Evolutionary conservation across 2,113 vertebrate genomes (phyloP).

Genomic region (Prochilodus magdalenae): DNA sequence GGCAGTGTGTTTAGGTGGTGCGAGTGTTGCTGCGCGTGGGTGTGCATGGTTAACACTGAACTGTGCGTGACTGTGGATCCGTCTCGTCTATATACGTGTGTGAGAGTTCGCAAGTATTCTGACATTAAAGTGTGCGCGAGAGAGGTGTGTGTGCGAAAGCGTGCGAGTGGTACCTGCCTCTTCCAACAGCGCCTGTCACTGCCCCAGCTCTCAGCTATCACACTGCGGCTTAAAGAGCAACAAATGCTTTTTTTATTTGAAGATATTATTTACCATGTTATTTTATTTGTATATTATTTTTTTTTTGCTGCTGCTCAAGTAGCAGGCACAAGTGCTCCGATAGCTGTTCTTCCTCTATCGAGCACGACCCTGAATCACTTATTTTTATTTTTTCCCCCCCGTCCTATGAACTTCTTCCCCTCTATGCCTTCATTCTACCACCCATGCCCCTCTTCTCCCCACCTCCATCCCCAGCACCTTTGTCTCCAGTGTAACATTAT

Average conservation of each 20-base stretch:
- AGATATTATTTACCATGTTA: conserved; percentile 49
- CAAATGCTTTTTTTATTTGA: conserved; percentile 43
- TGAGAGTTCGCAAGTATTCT: not conserved
- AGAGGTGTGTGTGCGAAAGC: conserved; percentile 22
- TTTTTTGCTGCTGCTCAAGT: conserved; percentile 38
- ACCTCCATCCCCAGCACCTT: conserved; percentile 46
- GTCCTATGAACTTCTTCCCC: conserved; percentile 6
- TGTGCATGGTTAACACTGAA: conserved; percentile 25
- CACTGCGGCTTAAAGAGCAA: conserved; percentile 52
- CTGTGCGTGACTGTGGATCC: conserved; percentile 27
- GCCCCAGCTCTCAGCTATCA: conserved; percentile 56
- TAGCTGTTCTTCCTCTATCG: conserved; percentile 33
- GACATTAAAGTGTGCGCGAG: not conserved
- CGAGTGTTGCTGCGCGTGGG: not conserved
- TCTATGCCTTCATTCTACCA: conserved; percentile 13
- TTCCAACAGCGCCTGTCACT: conserved; percentile 57
- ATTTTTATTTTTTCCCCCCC: too few relatives aligned
- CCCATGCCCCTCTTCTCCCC: not conserved
- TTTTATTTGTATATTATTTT: conserved; percentile 35
- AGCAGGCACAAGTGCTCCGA: conserved; percentile 52
- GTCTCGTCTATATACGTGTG: not conserved
- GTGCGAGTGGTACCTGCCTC: conserved; percentile 44
- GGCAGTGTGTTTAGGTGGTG: not conserved
- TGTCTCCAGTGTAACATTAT: conserved; percentile 55
- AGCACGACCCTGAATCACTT: conserved; percentile 37